Evolutionary conservation across 2,113 vertebrate species (phyloP).

Genomic region (Isurus oxyrinchus): DNA sequence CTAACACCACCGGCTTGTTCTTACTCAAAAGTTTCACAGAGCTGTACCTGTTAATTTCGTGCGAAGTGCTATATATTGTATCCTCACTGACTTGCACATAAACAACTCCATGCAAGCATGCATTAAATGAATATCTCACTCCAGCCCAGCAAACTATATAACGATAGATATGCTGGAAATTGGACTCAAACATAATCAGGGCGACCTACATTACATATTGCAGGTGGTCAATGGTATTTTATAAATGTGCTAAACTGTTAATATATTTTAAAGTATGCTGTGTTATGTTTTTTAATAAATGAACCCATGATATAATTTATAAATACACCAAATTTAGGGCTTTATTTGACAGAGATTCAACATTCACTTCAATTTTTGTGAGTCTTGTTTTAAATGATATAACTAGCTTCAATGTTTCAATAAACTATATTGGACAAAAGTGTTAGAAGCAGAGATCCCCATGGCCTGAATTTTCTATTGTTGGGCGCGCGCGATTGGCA

Average conservation of each 20-base stretch:
- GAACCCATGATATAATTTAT: neutral
- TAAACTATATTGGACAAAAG: neutral
- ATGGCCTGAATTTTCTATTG: neutral
- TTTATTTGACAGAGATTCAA: neutral
- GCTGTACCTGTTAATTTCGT: constrained; percentile 14
- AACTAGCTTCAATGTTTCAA: neutral
- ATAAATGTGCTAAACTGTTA: neutral
- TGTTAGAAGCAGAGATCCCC: neutral
- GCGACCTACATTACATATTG: neutral
- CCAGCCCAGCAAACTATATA: too few relatives aligned
- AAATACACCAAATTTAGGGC: neutral
- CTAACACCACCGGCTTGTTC: neutral
- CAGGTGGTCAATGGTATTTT: neutral
- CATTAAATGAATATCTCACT: neutral
- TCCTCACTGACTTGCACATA: neutral
- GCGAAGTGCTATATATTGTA: neutral
- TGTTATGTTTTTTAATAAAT: neutral
- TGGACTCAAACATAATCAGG: neutral
- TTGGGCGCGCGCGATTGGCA: too few relatives aligned
- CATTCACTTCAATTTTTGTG: neutral
- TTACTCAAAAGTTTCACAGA: neutral
- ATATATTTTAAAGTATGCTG: neutral
- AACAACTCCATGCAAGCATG: neutral
- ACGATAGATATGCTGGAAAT: neutral
- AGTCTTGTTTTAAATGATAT: neutral